Base-by-base conservation (phyloP, 2,113 vertebrate species). In the Perca flavescens region DNA sequence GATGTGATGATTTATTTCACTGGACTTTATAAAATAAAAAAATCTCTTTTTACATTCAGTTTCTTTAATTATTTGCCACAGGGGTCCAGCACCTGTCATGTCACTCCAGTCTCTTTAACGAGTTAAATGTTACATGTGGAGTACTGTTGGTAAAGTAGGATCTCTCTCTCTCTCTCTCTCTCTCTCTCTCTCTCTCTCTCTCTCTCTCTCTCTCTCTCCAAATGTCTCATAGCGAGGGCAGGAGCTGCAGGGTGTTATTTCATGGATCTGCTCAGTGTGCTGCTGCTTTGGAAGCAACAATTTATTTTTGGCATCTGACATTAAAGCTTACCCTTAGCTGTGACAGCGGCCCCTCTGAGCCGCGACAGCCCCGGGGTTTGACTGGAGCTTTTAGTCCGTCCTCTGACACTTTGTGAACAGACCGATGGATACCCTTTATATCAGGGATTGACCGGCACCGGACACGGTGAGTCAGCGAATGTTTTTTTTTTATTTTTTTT, bases 271-370 rank as follows among this genome's bases (percentile, higher is more conserved):
- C 52, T 28, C 46, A 43, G 19, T 25, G 66, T 77, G 62, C 75
- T 50, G 60, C 77, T 63, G 52, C 62, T 57, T 61, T 76, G 69
- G 89, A 82, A 67, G 88, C 88, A 53, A 22, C 77, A 0, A 58
- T 85, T 93, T 96, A 96, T 96, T 96, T 96, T 96, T 91, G 95
- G 93, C 89, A 66, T 82, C 77, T 95, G 95, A 94, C 94, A 94
- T 95, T 92, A 87, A 91, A 76, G 61, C 85, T 88, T 77, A 84
- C 77, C 88, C 89, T 88, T 63, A 56, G 75, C 52, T 46, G 71
- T 79, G 88, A 56, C 72, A 79, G 84, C 74, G 31, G 74, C 49
- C 63, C 85, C 73, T 46, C 62, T 21, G 34, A 66, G 31, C 54
- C 6, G 12, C 53, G 1, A 4, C 63, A 34, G 75, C 53, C 54